Evolutionary conservation across 2,797 vertebrate genomes (phyloP).

Genomic region (Percopsis omiscomaycus): DNA sequence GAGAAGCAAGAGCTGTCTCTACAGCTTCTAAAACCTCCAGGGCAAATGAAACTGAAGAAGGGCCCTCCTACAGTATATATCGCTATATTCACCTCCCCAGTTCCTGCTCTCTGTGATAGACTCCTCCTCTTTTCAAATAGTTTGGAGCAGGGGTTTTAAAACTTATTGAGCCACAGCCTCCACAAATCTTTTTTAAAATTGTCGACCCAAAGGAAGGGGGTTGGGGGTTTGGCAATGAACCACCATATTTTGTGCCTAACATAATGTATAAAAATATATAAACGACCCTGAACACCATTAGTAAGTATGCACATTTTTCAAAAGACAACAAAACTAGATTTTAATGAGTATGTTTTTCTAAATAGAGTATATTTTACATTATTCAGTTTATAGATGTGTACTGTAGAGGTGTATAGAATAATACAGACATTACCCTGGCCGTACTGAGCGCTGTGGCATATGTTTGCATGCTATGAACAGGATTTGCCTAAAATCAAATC

Average conservation of each 20-base stretch:
- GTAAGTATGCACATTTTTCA: too few relatives aligned
- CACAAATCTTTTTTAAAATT: too few relatives aligned
- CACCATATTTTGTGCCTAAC: too few relatives aligned
- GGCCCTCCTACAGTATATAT: slow-evolving; percentile 19
- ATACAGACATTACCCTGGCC: not conserved
- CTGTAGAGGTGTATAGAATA: not conserved
- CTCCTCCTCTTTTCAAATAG: slow-evolving; percentile 30
- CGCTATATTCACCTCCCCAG: slow-evolving; percentile 19
- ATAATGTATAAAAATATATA: too few relatives aligned
- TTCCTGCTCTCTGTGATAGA: slow-evolving; percentile 9
- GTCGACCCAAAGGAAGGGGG: too few relatives aligned
- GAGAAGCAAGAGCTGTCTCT: not conserved
- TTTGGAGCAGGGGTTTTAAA: too few relatives aligned
- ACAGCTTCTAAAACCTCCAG: slow-evolving; percentile 5
- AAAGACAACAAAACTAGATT: too few relatives aligned
- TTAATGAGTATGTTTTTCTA: too few relatives aligned
- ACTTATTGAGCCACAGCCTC: too few relatives aligned
- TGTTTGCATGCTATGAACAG: slow-evolving; percentile 9
- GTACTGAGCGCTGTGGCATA: not conserved
- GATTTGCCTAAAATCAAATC: slow-evolving; percentile 5
- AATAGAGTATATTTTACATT: not conserved
- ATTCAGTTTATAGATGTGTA: not conserved
- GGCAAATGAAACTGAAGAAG: slow-evolving; percentile 44
- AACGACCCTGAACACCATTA: too few relatives aligned
- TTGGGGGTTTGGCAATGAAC: too few relatives aligned